Evolutionary conservation across 1,140 invertebrate genomes (phyloP).

Genomic region (Drosophila repletoides): DNA sequence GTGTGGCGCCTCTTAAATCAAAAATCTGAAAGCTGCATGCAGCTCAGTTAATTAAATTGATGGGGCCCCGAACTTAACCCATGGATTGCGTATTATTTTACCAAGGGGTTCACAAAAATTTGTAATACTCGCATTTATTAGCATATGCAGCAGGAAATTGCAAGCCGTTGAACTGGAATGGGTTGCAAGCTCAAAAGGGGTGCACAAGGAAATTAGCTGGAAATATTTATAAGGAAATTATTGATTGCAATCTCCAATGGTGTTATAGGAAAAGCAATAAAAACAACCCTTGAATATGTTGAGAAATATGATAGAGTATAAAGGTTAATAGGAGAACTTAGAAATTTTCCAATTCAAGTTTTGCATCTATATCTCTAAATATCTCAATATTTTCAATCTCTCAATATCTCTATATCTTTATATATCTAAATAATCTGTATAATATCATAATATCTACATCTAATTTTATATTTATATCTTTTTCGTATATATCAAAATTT

Average conservation of each 20-base stretch:
- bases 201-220: constrained; percentile 10
- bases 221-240: constrained; percentile 21
- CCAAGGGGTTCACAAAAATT: constrained; percentile 31
- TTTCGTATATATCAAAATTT: too few species aligned
- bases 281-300: background rate
- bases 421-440: too few species aligned
- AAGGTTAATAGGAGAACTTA: too few species aligned
- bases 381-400: too few species aligned
- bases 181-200: background rate
- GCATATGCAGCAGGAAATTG: constrained; percentile 51
- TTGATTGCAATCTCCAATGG: constrained; percentile 16
- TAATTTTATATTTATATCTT: too few species aligned
- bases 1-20: constrained; percentile 64
- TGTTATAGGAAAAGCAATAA: constrained; percentile 4
- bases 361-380: too few species aligned
- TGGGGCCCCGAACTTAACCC: constrained; percentile 15
- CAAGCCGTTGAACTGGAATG: constrained; percentile 11
- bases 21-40: constrained; percentile 41
- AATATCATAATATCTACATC: too few species aligned
- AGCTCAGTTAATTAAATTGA: constrained; percentile 48
- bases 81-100: constrained; percentile 35
- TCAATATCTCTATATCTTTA: too few species aligned
- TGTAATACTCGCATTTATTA: too few species aligned
- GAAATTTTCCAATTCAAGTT: too few species aligned
- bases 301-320: background rate